Evolutionary conservation across 1,140 invertebrate genomes (phyloP).

Genomic region (Apis laboriosa): DNA sequence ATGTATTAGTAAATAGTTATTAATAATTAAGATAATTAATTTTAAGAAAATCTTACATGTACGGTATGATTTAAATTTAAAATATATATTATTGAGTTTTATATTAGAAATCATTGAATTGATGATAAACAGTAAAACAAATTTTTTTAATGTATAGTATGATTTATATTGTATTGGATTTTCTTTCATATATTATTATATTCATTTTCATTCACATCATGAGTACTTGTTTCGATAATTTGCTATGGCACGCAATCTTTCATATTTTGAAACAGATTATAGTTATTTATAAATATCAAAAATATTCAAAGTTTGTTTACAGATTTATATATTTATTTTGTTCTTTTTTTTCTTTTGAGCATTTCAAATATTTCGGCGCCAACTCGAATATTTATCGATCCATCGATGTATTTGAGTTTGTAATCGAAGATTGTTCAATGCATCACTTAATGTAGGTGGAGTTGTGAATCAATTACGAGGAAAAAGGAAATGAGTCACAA

Average conservation of each 20-base stretch:
- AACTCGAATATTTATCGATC: neutral
- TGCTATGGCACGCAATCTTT: neutral
- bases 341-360: no score
- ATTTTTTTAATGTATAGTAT: neutral
- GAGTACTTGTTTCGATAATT: neutral
- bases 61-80: neutral
- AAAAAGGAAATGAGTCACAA: slow-evolving; percentile 55
- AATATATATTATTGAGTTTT: neutral
- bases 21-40: neutral
- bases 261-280: neutral
- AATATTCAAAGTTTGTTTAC: neutral
- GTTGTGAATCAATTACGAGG: slow-evolving; percentile 38
- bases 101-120: neutral
- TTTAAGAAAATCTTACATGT: neutral
- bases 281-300: neutral
- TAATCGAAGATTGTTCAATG: slow-evolving; percentile 4
- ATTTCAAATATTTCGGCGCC: no score
- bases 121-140: no score
- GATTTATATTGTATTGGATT: neutral
- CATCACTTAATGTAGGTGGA: neutral
- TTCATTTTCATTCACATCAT: neutral
- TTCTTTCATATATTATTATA: no score
- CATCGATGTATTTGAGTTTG: neutral
- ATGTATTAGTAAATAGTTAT: neutral
- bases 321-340: neutral